phyloP scores from a whole-genome alignment of 2,113 vertebrate species.

The Mustela lutreola region DNA sequence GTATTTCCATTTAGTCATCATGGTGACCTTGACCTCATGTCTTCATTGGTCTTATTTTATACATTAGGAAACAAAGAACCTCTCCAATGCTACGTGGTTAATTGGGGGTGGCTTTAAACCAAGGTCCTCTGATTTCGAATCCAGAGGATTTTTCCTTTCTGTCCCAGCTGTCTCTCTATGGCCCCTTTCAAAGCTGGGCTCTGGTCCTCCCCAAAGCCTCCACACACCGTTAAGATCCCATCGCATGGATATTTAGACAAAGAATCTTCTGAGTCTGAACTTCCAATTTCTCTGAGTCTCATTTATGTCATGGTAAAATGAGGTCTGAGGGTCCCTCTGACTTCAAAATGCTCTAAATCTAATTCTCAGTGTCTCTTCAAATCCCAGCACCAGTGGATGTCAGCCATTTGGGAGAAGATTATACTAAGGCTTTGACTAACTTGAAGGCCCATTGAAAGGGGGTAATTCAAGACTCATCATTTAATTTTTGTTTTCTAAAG shows the following conservation, averaged over 20 bases:
- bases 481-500: constrained; percentile 74
- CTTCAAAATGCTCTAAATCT: background rate
- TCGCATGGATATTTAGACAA: background rate
- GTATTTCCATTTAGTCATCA: background rate
- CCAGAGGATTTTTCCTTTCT: background rate
- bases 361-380: background rate
- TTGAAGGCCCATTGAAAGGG: background rate
- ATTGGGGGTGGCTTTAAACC: background rate
- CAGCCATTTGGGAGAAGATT: background rate
- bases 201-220: background rate
- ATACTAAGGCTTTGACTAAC: background rate
- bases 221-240: background rate
- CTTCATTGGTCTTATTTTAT: background rate
- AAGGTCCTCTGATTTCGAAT: background rate
- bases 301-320: constrained; percentile 20
- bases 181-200: background rate
- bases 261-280: background rate
- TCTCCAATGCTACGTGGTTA: background rate
- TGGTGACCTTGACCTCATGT: background rate
- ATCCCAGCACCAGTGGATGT: background rate
- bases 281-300: background rate
- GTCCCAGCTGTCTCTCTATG: background rate
- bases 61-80: background rate
- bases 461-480: background rate
- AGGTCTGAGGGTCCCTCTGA: background rate